A percentile compares a stretch with the other conserved stretches of the same genome.
These are phyloP conservation scores for Platichthys stellatus DNA, from an alignment of 2,113 vertebrate genomes.

Conservation along the genomic window DNA sequence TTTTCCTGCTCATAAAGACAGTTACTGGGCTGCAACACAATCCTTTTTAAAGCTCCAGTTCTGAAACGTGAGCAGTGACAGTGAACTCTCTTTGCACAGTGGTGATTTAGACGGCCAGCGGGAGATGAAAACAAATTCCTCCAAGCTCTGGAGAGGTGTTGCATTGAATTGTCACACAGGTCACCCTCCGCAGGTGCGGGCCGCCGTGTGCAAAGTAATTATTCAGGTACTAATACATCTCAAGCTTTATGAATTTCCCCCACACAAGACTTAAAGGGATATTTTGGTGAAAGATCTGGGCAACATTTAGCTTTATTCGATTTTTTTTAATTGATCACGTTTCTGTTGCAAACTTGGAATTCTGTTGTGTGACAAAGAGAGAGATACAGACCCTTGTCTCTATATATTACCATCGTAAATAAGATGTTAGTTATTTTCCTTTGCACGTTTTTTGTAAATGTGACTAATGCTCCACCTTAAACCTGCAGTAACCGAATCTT, in stretches of 20 bases:
- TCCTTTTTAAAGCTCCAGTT: slow-evolving; percentile 37
- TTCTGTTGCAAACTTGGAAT: slow-evolving; percentile 61
- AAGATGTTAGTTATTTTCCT: not conserved
- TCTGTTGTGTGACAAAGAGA: slow-evolving; percentile 56
- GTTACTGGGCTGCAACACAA: slow-evolving; percentile 22
- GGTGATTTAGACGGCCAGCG: slow-evolving; percentile 82
- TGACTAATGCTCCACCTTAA: not conserved
- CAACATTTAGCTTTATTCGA: slow-evolving; percentile 62
- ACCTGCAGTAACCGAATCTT: not conserved
- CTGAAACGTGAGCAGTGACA: slow-evolving; percentile 72
- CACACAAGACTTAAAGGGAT: slow-evolving; percentile 79
- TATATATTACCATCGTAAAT: no score
- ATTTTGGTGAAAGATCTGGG: slow-evolving; percentile 79
- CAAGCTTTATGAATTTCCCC: slow-evolving; percentile 80
- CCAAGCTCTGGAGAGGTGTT: slow-evolving; percentile 71
- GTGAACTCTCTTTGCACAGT: slow-evolving; percentile 79
- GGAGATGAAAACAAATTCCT: slow-evolving; percentile 87
- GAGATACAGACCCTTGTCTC: not conserved
- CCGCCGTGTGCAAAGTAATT: slow-evolving; percentile 78
- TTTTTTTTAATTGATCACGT: slow-evolving; percentile 30
- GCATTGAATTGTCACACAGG: slow-evolving; percentile 80
- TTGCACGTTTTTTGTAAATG: not conserved
- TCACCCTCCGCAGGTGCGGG: slow-evolving; percentile 74
- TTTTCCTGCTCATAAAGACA: not conserved
- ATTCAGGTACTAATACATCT: slow-evolving; percentile 84